Conservation (phyloP, 2,888 invertebrate genomes). For the Lasioglossum zephyrum region DNA sequence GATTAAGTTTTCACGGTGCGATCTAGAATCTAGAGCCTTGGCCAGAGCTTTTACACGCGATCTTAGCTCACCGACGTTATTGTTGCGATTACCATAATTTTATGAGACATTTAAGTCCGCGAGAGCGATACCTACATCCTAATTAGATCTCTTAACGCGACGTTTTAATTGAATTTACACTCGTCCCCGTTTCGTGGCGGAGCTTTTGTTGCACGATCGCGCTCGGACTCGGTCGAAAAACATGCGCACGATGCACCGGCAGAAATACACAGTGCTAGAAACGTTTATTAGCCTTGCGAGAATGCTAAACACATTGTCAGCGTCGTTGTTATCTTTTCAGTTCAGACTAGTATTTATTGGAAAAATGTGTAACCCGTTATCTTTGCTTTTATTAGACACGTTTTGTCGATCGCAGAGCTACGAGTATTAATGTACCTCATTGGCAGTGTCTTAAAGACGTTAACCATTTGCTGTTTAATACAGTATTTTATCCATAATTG, state of each 20-base stretch:
- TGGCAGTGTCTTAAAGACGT: too few species aligned
- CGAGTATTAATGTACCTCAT: too few species aligned
- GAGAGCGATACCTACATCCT: background rate
- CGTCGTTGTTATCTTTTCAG: background rate
- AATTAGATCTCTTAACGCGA: conserved; percentile 21
- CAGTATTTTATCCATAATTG: too few species aligned
- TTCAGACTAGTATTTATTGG: background rate
- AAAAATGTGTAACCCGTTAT: background rate
- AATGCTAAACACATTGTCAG: background rate
- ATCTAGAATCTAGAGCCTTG: conserved; percentile 1
- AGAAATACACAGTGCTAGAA: background rate
- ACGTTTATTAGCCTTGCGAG: background rate
- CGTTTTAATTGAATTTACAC: conserved; percentile 24
- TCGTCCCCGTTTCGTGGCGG: conserved; percentile 3
- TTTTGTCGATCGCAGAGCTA: too few species aligned
- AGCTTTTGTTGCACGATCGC: background rate
- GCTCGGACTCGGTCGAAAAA: background rate
- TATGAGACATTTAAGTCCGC: conserved; percentile 26
- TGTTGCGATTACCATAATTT: conserved; percentile 24
- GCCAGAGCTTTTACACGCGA: background rate
- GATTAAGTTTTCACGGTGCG: conserved; percentile 35
- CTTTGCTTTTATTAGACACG: background rate
- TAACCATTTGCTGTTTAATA: too few species aligned
- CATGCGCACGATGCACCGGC: background rate
- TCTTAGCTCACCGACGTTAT: conserved; percentile 7